Percentiles rank a stretch among this genome's conserved stretches.
Evolutionary conservation across 2,888 invertebrate genomes (phyloP).

Genomic region (Seira musarum): DNA sequence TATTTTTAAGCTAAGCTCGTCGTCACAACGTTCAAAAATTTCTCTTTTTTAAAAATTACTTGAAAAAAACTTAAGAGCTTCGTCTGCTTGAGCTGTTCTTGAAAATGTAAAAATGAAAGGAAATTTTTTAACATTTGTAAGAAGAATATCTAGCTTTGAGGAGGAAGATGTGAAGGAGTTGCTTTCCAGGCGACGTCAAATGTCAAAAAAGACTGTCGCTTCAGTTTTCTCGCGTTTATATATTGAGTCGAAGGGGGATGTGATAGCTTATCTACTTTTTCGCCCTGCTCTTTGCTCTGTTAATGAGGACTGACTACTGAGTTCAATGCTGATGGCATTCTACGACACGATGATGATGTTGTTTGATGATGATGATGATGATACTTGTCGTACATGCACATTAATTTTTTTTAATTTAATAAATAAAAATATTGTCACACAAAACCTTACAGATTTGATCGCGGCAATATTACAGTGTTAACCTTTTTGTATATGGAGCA

Average conservation of each 20-base stretch:
- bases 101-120: constrained; percentile 18
- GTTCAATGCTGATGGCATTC: constrained; percentile 39
- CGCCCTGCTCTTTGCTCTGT: constrained; percentile 38
- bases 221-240: constrained; percentile 53
- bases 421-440: background rate
- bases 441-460: background rate
- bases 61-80: background rate
- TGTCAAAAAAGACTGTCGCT: constrained; percentile 54
- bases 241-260: constrained; percentile 42
- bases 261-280: constrained; percentile 47
- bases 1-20: background rate
- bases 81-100: background rate
- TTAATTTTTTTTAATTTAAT: background rate
- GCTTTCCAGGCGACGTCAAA: constrained; percentile 47
- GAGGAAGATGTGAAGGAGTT: background rate
- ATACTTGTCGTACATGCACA: background rate
- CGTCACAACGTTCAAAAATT: background rate
- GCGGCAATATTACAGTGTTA: background rate
- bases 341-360: background rate
- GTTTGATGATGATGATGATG: constrained; percentile 1
- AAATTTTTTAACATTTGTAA: background rate
- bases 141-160: background rate
- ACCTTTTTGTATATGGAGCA: constrained; percentile 2
- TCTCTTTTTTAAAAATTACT: background rate
- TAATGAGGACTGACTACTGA: constrained; percentile 33